These are phyloP conservation scores for Bombus confusus DNA, from an alignment of 1,140 invertebrate species.

Conservation along the genomic window DNA sequence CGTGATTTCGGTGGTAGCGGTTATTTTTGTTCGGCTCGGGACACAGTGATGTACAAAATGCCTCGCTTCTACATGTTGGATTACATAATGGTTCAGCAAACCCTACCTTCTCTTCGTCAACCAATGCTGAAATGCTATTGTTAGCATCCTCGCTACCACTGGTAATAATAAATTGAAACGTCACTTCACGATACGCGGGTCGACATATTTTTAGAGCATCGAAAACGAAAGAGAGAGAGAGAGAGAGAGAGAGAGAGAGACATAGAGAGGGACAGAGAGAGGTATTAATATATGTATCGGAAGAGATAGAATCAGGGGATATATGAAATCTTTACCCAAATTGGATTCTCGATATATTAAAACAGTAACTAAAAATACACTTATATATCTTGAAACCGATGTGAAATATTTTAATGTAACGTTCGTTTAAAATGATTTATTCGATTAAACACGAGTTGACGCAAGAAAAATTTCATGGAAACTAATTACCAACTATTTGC, in stretches of 20 bases:
- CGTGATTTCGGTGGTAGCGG: constrained; percentile 13
- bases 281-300: constrained; percentile 3
- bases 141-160: constrained; percentile 74
- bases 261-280: constrained; percentile 49
- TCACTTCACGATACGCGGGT: constrained; percentile 79
- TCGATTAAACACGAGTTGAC: neutral
- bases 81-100: constrained; percentile 81
- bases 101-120: constrained; percentile 68
- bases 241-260: constrained; percentile 50
- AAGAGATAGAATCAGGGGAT: neutral
- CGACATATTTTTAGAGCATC: constrained; percentile 78
- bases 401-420: neutral
- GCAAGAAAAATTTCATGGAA: neutral
- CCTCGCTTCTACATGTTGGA: constrained; percentile 23
- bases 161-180: constrained; percentile 81
- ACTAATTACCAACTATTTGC: neutral
- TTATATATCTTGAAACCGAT: no score
- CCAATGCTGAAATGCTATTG: constrained; percentile 78
- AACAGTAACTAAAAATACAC: neutral
- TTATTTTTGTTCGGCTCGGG: constrained; percentile 48
- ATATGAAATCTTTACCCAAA: neutral
- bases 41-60: constrained; percentile 17
- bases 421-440: neutral
- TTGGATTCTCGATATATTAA: neutral
- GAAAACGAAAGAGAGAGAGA: constrained; percentile 51